Conservation (phyloP, 2,888 invertebrate genomes). For the Helleia helle region DNA sequence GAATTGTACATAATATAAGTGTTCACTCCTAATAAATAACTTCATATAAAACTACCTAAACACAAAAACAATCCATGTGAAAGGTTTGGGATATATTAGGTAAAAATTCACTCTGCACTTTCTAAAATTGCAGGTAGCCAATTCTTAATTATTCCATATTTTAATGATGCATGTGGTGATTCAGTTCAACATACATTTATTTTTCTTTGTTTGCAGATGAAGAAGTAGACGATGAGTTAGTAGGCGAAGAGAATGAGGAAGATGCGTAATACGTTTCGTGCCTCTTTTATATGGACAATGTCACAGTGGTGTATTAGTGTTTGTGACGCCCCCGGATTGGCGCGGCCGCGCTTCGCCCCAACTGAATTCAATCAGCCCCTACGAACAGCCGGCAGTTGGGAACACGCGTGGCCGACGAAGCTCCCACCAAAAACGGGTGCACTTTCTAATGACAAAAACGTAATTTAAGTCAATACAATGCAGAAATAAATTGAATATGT, state of each 20-base stretch:
- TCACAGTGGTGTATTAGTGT: conserved; percentile 73
- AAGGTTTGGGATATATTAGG: no score
- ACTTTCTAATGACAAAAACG: conserved; percentile 67
- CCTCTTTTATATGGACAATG: conserved; percentile 67
- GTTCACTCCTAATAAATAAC: no score
- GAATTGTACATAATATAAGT: no score
- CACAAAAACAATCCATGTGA: no score
- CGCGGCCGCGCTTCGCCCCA: conserved; percentile 67
- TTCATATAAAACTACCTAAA: no score
- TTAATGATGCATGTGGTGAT: background rate
- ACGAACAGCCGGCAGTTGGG: conserved; percentile 45
- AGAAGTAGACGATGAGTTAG: conserved; percentile 65
- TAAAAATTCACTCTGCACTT: no score
- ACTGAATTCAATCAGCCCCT: conserved; percentile 33
- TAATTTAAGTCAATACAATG: conserved; percentile 68
- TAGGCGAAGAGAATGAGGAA: conserved; percentile 68
- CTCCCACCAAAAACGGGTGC: conserved; percentile 71
- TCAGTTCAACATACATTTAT: background rate
- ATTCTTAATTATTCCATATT: no score
- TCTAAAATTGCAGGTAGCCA: no score
- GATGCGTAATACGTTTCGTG: conserved; percentile 71
- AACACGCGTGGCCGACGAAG: conserved; percentile 63
- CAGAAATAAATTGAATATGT: conserved; percentile 59
- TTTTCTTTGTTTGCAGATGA: conserved; percentile 56
- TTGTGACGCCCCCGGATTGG: conserved; percentile 64